Conservation (phyloP, 2,113 vertebrate genomes). For the Ciconia stormi region DNA sequence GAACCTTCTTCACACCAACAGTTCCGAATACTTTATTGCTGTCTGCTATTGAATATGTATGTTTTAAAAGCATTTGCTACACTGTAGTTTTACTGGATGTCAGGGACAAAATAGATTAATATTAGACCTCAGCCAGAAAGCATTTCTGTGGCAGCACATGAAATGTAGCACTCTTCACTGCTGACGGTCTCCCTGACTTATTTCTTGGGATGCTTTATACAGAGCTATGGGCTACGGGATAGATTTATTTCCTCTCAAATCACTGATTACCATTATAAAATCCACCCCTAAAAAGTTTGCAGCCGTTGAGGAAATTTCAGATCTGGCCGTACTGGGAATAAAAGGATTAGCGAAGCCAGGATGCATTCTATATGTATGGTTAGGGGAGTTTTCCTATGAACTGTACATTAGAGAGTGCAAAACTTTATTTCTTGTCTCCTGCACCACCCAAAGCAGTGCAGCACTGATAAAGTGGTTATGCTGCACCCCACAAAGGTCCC, state of each 20-base stretch:
- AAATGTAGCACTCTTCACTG: conserved; percentile 55
- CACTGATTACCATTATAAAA: conserved; percentile 16
- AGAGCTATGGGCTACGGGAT: not conserved
- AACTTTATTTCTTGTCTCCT: not conserved
- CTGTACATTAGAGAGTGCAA: rapidly evolving
- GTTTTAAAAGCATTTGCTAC: conserved; percentile 58
- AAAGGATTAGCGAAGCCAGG: not conserved
- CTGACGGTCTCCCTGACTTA: conserved; percentile 36
- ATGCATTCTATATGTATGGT: rapidly evolving
- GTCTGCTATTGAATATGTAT: conserved; percentile 58
- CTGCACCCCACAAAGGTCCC: not conserved
- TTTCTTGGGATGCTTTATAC: conserved; percentile 47
- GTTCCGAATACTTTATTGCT: conserved; percentile 54
- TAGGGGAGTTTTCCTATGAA: not conserved
- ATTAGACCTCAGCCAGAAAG: conserved; percentile 54
- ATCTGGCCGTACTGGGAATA: not conserved
- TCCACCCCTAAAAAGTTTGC: conserved; percentile 12
- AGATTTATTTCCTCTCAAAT: conserved; percentile 53
- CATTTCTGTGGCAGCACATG: conserved; percentile 55
- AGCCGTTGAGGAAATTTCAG: not conserved
- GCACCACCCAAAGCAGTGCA: not conserved
- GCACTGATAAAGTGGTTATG: rapidly evolving
- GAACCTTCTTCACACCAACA: conserved; percentile 52
- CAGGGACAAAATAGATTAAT: conserved; percentile 65
- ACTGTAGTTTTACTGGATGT: conserved; percentile 63